Percentiles rank a stretch among this genome's conserved stretches.
Evolutionary conservation across 2,888 invertebrate genomes (phyloP).

Genomic region (Aphrophora alni): DNA sequence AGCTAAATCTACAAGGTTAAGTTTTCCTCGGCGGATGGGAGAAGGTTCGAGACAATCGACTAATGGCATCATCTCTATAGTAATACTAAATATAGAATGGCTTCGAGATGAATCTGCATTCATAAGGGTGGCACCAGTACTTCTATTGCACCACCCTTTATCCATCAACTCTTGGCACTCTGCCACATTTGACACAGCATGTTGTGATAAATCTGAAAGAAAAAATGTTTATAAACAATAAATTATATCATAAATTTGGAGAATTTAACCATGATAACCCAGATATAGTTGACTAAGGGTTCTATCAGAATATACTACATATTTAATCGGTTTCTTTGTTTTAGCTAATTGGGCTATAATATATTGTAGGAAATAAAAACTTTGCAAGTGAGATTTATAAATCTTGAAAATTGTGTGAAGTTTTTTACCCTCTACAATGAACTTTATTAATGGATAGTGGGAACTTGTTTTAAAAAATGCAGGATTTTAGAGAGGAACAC

Average conservation of each 20-base stretch:
- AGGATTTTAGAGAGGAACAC: too few relatives aligned
- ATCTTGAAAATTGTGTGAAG: too few relatives aligned
- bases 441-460: too few relatives aligned
- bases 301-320: too few relatives aligned
- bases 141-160: conserved; percentile 78
- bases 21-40: conserved; percentile 70
- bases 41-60: conserved; percentile 53
- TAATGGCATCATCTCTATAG: conserved; percentile 77
- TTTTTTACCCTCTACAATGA: too few relatives aligned
- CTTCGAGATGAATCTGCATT: conserved; percentile 86
- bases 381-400: too few relatives aligned
- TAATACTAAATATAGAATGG: conserved; percentile 87
- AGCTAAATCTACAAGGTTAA: conserved; percentile 88
- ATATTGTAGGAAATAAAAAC: too few relatives aligned
- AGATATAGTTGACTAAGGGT: conserved; percentile 54
- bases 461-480: too few relatives aligned
- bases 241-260: too few relatives aligned
- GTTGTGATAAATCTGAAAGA: conserved; percentile 68
- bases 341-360: too few relatives aligned
- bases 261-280: not conserved
- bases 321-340: too few relatives aligned
- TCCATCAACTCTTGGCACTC: conserved; percentile 80
- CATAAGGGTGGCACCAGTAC: conserved; percentile 87
- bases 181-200: conserved; percentile 76
- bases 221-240: too few relatives aligned